A percentile compares a stretch with the other conserved stretches of the same genome.
phyloP scores from a whole-genome alignment of 2,888 invertebrate genomes.

The Drosophila mettleri region DNA sequence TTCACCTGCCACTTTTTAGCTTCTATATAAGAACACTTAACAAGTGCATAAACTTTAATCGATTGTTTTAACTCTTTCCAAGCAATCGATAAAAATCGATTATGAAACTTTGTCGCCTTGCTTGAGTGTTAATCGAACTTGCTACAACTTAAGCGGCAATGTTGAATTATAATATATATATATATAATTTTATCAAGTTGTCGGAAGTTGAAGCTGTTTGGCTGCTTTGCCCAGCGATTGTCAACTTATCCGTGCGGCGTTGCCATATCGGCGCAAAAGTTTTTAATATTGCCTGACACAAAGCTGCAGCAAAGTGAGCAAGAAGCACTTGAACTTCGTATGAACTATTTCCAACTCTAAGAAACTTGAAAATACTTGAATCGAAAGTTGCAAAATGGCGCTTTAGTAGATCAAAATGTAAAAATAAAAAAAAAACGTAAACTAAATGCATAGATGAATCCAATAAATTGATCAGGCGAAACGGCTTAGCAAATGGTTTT shows the following conservation, averaged over 20 bases:
- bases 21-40: neutral
- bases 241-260: conserved; percentile 3
- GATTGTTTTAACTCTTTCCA: too few relatives aligned
- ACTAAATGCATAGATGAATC: conserved; percentile 5
- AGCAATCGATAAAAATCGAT: neutral
- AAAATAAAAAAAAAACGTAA: neutral
- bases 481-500: neutral
- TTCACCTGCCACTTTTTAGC: neutral
- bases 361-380: conserved; percentile 2
- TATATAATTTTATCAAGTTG: neutral
- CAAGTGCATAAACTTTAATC: too few relatives aligned
- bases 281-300: conserved; percentile 2
- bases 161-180: neutral
- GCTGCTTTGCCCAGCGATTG: conserved; percentile 5
- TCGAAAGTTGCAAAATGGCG: neutral
- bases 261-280: conserved; percentile 15
- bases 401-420: neutral
- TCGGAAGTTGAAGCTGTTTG: neutral
- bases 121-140: neutral
- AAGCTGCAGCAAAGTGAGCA: neutral
- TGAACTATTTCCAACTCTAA: neutral
- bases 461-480: conserved; percentile 4
- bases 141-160: neutral
- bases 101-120: neutral
- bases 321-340: neutral